phyloP scores from a whole-genome alignment of 2,113 vertebrate genomes.

The Syngnathoides biaculeatus region DNA sequence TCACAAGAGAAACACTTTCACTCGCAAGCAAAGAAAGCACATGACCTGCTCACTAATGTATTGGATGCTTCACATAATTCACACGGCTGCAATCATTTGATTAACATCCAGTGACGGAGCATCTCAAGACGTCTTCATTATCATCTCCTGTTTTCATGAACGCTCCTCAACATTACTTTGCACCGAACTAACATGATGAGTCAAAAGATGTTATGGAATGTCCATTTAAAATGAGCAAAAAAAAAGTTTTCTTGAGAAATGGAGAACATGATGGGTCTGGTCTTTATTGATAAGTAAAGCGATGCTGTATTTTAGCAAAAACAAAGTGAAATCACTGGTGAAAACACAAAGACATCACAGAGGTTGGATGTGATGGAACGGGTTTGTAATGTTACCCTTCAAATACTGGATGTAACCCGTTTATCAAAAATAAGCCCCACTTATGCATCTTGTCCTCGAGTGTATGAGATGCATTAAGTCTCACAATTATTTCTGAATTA shows the following conservation, averaged over 20 bases:
- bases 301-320: not conserved
- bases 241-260: not conserved
- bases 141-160: constrained; percentile 17
- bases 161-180: constrained; percentile 19
- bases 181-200: not conserved
- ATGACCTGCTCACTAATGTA: constrained; percentile 21
- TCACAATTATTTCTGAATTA: constrained; percentile 38
- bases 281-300: not conserved
- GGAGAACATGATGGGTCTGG: not conserved
- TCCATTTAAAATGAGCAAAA: constrained; percentile 6
- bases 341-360: not conserved
- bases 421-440: constrained; percentile 19
- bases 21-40: constrained; percentile 46
- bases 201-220: constrained; percentile 5
- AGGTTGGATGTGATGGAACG: not conserved
- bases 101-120: constrained; percentile 1
- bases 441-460: constrained; percentile 15
- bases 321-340: not conserved
- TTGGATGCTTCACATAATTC: constrained; percentile 22
- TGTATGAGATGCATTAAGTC: constrained; percentile 23
- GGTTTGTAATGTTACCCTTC: not conserved
- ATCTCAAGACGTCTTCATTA: constrained; percentile 5
- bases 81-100: constrained; percentile 16
- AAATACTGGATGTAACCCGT: constrained; percentile 2
- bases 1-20: constrained; percentile 18